phyloP scores from a whole-genome alignment of 2,888 invertebrate species.

The Watsonalla binaria region DNA sequence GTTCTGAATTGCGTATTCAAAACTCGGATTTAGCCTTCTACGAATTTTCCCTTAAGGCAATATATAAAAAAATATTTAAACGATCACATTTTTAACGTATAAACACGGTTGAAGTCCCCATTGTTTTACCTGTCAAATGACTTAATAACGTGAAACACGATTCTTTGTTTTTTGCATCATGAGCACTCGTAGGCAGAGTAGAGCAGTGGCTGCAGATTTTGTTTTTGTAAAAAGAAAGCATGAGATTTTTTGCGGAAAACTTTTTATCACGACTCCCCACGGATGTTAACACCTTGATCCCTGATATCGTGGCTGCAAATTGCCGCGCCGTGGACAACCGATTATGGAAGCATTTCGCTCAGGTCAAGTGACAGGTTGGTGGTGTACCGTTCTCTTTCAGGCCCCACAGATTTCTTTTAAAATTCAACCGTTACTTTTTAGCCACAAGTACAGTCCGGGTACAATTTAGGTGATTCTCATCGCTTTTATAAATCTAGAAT shows the following conservation, averaged over 20 bases:
- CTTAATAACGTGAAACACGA: conserved; percentile 20
- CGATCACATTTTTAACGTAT: conserved; percentile 5
- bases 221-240: conserved; percentile 30
- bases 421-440: conserved; percentile 41
- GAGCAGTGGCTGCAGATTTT: conserved; percentile 15
- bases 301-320: conserved; percentile 36
- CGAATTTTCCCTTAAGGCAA: conserved; percentile 51
- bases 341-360: conserved; percentile 66
- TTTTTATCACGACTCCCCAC: conserved; percentile 57
- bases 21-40: conserved; percentile 40
- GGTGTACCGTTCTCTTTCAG: conserved; percentile 51
- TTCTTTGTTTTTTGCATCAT: background rate
- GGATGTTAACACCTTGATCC: conserved; percentile 69
- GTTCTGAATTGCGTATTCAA: conserved; percentile 34
- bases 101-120: conserved; percentile 3
- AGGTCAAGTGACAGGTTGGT: conserved; percentile 60
- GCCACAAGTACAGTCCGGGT: conserved; percentile 20
- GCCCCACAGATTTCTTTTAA: conserved; percentile 36
- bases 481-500: conserved; percentile 9
- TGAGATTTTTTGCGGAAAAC: conserved; percentile 18
- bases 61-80: conserved; percentile 24
- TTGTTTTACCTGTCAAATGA: conserved; percentile 16
- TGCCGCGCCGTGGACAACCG: conserved; percentile 59
- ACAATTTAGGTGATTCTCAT: conserved; percentile 21
- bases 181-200: background rate